Conservation (phyloP, 30 jellyfish, hydroid and myxozoan genomes). For the Cassiopea xamachana region DNA sequence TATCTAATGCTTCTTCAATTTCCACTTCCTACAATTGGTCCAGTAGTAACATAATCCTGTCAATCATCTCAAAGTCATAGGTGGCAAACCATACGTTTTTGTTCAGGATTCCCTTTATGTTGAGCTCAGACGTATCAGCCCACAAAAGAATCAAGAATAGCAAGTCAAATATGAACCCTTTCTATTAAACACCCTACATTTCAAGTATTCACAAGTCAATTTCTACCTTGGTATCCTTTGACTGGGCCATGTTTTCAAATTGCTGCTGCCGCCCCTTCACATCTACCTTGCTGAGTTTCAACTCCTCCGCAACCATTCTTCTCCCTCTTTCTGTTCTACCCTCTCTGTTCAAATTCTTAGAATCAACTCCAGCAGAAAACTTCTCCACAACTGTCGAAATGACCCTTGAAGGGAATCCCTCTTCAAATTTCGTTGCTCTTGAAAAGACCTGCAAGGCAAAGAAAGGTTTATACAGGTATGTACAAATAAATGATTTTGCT, state of each 20-base stretch:
- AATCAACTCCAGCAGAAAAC: not conserved
- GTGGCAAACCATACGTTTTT: too few species aligned
- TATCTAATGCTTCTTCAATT: too few species aligned
- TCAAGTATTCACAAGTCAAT: too few species aligned
- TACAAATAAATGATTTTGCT: not conserved
- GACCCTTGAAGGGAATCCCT: constrained; percentile 3
- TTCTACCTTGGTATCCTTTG: constrained; percentile 6
- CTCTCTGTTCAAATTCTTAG: not conserved
- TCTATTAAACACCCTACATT: not conserved
- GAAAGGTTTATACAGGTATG: too few species aligned
- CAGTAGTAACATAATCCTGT: too few species aligned
- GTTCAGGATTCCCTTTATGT: too few species aligned
- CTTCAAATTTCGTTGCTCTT: not conserved
- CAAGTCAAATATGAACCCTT: too few species aligned
- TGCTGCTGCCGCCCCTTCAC: constrained; percentile 66
- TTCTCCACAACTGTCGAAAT: not conserved
- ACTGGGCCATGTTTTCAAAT: constrained; percentile 57
- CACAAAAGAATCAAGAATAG: too few species aligned
- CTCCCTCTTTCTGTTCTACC: constrained; percentile 25
- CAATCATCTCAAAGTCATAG: too few species aligned
- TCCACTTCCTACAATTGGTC: too few species aligned
- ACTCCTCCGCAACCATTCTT: constrained; percentile 69
- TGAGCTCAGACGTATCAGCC: too few species aligned
- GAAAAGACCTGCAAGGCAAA: constrained; percentile 14
- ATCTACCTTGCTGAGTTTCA: constrained; percentile 63